These are phyloP conservation scores for Ophiodon elongatus DNA, from an alignment of 2,113 vertebrate species.

Conservation along the genomic window DNA sequence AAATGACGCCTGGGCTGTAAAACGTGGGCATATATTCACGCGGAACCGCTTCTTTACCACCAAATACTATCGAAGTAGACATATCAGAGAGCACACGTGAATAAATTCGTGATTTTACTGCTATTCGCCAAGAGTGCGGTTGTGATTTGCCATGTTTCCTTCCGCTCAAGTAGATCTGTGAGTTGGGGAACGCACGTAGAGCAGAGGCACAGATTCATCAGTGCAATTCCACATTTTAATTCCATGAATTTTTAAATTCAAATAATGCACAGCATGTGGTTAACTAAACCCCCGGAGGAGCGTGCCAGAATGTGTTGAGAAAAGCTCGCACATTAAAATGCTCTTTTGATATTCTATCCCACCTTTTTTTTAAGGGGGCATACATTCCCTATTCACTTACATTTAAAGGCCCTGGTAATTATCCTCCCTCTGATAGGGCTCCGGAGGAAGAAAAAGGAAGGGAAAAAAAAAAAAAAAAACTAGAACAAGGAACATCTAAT, in stretches of 20 bases:
- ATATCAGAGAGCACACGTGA: slow-evolving; percentile 17
- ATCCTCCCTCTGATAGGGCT: slow-evolving; percentile 56
- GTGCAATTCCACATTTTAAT: slow-evolving; percentile 20
- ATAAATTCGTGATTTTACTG: slow-evolving; percentile 25
- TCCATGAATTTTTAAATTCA: slow-evolving; percentile 10
- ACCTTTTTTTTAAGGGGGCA: slow-evolving; percentile 35
- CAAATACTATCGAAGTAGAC: slow-evolving; percentile 8
- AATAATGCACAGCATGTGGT: background rate
- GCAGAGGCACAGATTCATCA: background rate
- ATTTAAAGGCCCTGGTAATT: slow-evolving; percentile 69
- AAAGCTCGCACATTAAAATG: slow-evolving; percentile 27
- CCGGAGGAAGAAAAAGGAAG: slow-evolving; percentile 32
- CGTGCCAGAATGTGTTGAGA: slow-evolving; percentile 22
- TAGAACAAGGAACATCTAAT: slow-evolving; percentile 61
- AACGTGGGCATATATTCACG: slow-evolving; percentile 6
- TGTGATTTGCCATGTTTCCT: background rate
- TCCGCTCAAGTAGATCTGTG: background rate
- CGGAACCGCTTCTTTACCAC: background rate
- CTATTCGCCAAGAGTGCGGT: background rate
- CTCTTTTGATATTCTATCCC: slow-evolving; percentile 16
- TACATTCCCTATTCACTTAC: slow-evolving; percentile 36
- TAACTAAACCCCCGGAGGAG: slow-evolving; percentile 1
- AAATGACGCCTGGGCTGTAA: slow-evolving; percentile 11
- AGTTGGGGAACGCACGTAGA: background rate
- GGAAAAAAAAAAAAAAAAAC: slow-evolving; percentile 56